phyloP scores from a whole-genome alignment of 2,888 invertebrate genomes.

The Thera britannica region DNA sequence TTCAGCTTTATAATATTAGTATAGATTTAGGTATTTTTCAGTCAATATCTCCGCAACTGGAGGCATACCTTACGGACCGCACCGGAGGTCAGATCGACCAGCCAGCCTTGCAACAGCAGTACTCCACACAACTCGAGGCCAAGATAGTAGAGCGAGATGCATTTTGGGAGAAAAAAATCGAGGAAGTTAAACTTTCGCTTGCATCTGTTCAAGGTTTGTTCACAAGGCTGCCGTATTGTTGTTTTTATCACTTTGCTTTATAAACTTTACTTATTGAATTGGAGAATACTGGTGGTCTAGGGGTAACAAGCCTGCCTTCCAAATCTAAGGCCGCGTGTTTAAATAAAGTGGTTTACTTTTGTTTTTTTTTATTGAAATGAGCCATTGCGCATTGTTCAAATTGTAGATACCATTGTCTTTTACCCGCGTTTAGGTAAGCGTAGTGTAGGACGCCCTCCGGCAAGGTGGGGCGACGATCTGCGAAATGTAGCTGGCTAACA shows the following conservation, averaged over 20 bases:
- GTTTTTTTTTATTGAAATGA: too few relatives aligned
- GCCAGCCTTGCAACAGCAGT: constrained; percentile 82
- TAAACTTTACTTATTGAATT: neutral
- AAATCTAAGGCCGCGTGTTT: too few relatives aligned
- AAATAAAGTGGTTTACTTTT: too few relatives aligned
- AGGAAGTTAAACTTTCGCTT: constrained; percentile 82
- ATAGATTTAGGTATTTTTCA: constrained; percentile 43
- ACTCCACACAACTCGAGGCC: constrained; percentile 84
- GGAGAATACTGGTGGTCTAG: too few relatives aligned
- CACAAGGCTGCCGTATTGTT: constrained; percentile 19
- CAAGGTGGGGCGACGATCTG: too few relatives aligned
- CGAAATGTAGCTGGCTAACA: too few relatives aligned
- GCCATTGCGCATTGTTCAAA: too few relatives aligned
- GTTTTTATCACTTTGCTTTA: neutral
- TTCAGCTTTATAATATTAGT: neutral
- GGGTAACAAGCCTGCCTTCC: too few relatives aligned
- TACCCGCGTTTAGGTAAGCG: too few relatives aligned
- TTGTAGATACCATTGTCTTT: too few relatives aligned
- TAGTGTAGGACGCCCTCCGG: too few relatives aligned
- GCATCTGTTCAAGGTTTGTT: constrained; percentile 88
- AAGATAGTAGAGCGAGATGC: constrained; percentile 85
- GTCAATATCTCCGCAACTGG: constrained; percentile 80
- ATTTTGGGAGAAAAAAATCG: constrained; percentile 86
- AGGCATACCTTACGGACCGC: constrained; percentile 74
- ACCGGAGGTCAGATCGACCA: constrained; percentile 74